Percentiles rank a stretch among this genome's conserved stretches.
phyloP scores from a whole-genome alignment of 2,797 vertebrate species.

The Arvicola amphibius region DNA sequence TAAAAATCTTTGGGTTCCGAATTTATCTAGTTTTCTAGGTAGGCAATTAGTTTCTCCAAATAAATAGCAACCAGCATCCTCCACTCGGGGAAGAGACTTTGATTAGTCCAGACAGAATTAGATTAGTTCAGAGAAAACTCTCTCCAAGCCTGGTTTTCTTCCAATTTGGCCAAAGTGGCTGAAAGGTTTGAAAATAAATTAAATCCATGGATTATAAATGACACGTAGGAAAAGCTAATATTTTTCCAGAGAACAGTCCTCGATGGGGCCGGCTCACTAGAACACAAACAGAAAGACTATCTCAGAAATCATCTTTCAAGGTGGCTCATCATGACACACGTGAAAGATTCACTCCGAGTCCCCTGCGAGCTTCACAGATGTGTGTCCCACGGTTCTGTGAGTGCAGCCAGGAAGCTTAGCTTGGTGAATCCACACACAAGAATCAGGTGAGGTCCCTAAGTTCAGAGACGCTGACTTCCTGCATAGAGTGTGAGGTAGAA shows the following conservation, averaged over 20 bases:
- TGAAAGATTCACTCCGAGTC: constrained; percentile 40
- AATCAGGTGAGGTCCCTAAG: neutral
- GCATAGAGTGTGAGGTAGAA: neutral
- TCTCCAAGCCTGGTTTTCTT: constrained; percentile 56
- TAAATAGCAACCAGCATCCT: constrained; percentile 29
- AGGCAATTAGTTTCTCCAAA: constrained; percentile 38
- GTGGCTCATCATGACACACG: neutral
- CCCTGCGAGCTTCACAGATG: constrained; percentile 8
- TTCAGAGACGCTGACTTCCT: neutral
- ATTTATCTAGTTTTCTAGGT: neutral
- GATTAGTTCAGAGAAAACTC: constrained; percentile 11
- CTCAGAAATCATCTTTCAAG: constrained; percentile 5
- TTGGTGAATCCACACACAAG: neutral
- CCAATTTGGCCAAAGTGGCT: constrained; percentile 56
- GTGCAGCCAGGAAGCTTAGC: neutral
- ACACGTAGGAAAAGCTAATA: constrained; percentile 43
- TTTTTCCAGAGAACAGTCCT: constrained; percentile 39
- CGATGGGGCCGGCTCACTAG: neutral
- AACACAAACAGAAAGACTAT: constrained; percentile 43
- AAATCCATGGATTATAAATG: constrained; percentile 47
- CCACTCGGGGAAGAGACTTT: neutral
- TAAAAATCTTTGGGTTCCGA: constrained; percentile 48
- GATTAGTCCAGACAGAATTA: constrained; percentile 32
- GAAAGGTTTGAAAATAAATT: constrained; percentile 60
- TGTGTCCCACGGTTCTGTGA: neutral